These are phyloP conservation scores for Lepus townsendii DNA, from an alignment of 2,797 vertebrate species.

Conservation along the genomic window DNA sequence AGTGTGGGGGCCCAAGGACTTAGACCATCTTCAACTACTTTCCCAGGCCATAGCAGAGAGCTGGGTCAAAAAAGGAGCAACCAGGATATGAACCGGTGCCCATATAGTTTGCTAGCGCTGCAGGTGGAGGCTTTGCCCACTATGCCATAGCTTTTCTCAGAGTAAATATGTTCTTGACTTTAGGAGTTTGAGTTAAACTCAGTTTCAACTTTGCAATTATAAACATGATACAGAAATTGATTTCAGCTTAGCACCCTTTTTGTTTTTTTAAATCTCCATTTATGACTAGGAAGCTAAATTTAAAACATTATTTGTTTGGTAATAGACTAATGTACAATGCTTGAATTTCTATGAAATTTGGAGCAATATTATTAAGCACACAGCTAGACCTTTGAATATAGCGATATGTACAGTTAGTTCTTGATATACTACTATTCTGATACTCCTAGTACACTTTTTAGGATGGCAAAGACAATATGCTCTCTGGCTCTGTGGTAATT, in stretches of 20 bases:
- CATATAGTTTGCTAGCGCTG: too few relatives aligned
- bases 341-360: not conserved
- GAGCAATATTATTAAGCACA: not conserved
- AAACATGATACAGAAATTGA: not conserved
- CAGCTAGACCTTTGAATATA: not conserved
- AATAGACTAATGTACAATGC: not conserved
- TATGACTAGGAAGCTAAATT: not conserved
- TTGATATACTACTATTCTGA: not conserved
- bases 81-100: too few relatives aligned
- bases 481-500: not conserved
- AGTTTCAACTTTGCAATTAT: not conserved
- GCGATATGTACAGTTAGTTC: not conserved
- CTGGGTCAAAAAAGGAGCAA: too few relatives aligned
- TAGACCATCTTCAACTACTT: too few relatives aligned
- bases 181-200: constrained; percentile 27
- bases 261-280: not conserved
- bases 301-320: not conserved
- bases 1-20: too few relatives aligned
- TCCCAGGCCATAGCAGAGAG: too few relatives aligned
- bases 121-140: too few relatives aligned
- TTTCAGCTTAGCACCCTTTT: not conserved
- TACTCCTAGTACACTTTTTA: not conserved
- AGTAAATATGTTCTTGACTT: constrained; percentile 6
- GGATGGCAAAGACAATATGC: not conserved
- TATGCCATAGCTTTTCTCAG: not conserved